Base-by-base conservation (phyloP, 2,797 vertebrate species). In the Scolopax rusticola region DNA sequence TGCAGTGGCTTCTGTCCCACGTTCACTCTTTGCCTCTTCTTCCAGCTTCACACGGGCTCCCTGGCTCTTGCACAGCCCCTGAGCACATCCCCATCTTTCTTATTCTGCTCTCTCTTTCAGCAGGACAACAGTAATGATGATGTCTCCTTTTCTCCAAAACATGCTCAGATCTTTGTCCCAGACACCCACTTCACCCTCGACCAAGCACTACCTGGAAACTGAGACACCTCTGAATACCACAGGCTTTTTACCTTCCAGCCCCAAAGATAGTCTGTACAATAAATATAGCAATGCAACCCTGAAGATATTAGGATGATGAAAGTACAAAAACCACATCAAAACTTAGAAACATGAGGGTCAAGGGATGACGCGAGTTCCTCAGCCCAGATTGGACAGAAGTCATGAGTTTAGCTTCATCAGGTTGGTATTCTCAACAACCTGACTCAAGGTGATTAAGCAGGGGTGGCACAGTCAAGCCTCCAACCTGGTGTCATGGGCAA, bases 11-110 rank as follows among this genome's bases (percentile, higher is more conserved):
- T 40, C 38, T 54, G 43, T 87, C 25, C 38, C 63, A 60, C 0
- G 0, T 1, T 79, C 23, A 10, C 2, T 56, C 13, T 63, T 60
- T 64, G 40, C 12, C 11, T 68, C 16, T 77, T 7, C 0, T 64
- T 84, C 59, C 36, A 71, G 8, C 16, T 11, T 63, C 16, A 40
- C 47, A 11, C 8, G 36, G 27, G 20, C 8, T 78, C 27, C 43
- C 12, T 48, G n/a, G 4, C 32, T 65, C 84, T 47, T 13, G 40
- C n/a, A 81, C 15, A 81, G 17, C 7, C 18, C 41, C 24, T 25
- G 12, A 36, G 45, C 30, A 48, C 24, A 36, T 50, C 12, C 47
- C 32, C 5, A 6, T 45, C 67, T 79, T 92, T 40, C 6, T 3
- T 19, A 12, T 84, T 64, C 40, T 25, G 7, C 16, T 74, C 17